These are phyloP conservation scores for Dryobota labecula DNA, from an alignment of 2,888 invertebrate genomes.

Conservation along the genomic window DNA sequence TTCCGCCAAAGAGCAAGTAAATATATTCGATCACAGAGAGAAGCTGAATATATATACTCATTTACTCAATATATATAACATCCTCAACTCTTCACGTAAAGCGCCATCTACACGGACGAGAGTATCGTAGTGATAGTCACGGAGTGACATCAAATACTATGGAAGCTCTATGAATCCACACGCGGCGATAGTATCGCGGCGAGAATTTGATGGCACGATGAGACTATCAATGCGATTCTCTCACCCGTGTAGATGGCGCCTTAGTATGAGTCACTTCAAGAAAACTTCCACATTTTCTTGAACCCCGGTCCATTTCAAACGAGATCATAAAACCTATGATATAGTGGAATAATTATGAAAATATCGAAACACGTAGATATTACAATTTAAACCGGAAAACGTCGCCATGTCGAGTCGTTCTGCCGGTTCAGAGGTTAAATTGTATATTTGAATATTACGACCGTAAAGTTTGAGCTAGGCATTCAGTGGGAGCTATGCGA, in stretches of 20 bases:
- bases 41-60: no score
- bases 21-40: no score
- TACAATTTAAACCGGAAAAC: constrained; percentile 59
- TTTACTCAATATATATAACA: no score
- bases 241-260: no score
- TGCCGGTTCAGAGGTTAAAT: constrained; percentile 62
- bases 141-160: no score
- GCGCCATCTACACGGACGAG: no score
- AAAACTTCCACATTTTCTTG: background rate
- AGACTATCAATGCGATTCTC: no score
- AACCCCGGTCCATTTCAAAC: constrained; percentile 4
- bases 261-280: background rate
- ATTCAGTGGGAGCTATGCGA: constrained; percentile 16
- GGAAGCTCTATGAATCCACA: no score
- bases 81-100: background rate
- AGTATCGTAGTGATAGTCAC: no score
- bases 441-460: constrained; percentile 59
- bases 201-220: no score
- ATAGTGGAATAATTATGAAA: constrained; percentile 47
- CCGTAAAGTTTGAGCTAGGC: constrained; percentile 27
- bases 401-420: constrained; percentile 42
- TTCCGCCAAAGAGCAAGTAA: no score
- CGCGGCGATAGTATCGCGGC: no score
- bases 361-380: constrained; percentile 46
- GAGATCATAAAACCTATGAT: constrained; percentile 43